Percentiles rank a stretch among this genome's conserved stretches.
These are phyloP conservation scores for Colletes collaris DNA, from an alignment of 2,888 invertebrate genomes.

Conservation along the genomic window DNA sequence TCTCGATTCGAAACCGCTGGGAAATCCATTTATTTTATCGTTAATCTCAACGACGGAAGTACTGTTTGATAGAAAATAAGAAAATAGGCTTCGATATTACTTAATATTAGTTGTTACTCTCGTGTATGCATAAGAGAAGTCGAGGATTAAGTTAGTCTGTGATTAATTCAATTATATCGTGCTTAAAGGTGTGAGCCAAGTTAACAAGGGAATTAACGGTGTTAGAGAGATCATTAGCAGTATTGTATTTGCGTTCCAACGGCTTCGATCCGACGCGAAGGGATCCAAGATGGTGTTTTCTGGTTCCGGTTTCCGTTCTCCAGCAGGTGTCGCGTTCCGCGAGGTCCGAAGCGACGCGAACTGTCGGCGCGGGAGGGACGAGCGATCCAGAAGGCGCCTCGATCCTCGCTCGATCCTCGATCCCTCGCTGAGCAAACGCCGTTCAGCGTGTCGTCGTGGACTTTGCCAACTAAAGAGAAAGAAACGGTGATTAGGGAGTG, in stretches of 20 bases:
- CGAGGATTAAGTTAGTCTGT: no score
- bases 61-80: no score
- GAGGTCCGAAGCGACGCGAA: slow-evolving; percentile 14
- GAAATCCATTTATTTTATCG: no score
- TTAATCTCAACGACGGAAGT: no score
- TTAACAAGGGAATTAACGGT: no score
- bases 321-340: slow-evolving; percentile 28
- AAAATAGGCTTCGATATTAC: no score
- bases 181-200: no score
- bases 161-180: no score
- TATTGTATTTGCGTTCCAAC: slow-evolving; percentile 2
- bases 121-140: no score
- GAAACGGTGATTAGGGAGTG: not conserved
- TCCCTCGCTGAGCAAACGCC: not conserved
- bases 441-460: slow-evolving; percentile 17
- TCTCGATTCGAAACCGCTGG: no score
- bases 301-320: not conserved
- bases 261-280: not conserved
- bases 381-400: not conserved
- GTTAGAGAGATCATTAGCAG: no score
- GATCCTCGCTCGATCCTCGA: slow-evolving; percentile 12
- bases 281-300: not conserved
- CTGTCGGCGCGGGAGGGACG: not conserved
- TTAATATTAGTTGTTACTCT: no score
- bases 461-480: slow-evolving; percentile 9